Evolutionary conservation across 2,888 invertebrate genomes (phyloP), one percentile per base, ranked within the genome.

Genomic region (Nemotelus pantherinus): DNA sequence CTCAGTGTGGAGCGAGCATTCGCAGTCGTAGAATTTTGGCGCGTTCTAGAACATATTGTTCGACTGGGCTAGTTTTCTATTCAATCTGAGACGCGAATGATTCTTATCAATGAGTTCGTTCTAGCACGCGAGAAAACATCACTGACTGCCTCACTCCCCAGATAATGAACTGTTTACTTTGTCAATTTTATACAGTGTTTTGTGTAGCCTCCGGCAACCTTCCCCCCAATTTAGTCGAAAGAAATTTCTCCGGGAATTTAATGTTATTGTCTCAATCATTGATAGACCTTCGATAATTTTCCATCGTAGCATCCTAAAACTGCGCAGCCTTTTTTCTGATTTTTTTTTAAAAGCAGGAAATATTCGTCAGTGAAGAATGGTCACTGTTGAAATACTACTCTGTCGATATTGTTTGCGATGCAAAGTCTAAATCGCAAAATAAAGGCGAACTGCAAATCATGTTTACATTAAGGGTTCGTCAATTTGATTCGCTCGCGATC

Each of bases 261-360:
- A 5, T 50, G 65, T 65, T 65, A 65, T 65, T 47, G 47, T 65
- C 47, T 47, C 43, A 47, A 47, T 10, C 65, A 47, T 45, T 45
- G 65, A 47, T 47, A 65, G 41, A 41, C 65, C 10, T 65, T 65
- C 47, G 43, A 63, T 9, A 9, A 41, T 39, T 9, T 43, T 63
- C 43, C 43, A 63, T 39, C 63, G 65, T 47, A 47, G 5, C 45
- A 65, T 65, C 25, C 65, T 45, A 25, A 65, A 65, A 65, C 65
- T 65, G 47, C 65, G 65, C 65, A 65, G 65, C 65, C 65, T 65
- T 65, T 65, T n/a, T 25, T 25, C 1, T 1, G 0, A 25, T 1
- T 25, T 25, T 25, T 1, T 25, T 25, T 25, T 25, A 25, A 25
- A 25, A 25, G 25, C 25, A 25, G 25, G 25, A 25, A 25, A 25